Evolutionary conservation across 2,797 vertebrate genomes (phyloP), one percentile per base, ranked within the genome.

Genomic region (Squalus acanthias): DNA sequence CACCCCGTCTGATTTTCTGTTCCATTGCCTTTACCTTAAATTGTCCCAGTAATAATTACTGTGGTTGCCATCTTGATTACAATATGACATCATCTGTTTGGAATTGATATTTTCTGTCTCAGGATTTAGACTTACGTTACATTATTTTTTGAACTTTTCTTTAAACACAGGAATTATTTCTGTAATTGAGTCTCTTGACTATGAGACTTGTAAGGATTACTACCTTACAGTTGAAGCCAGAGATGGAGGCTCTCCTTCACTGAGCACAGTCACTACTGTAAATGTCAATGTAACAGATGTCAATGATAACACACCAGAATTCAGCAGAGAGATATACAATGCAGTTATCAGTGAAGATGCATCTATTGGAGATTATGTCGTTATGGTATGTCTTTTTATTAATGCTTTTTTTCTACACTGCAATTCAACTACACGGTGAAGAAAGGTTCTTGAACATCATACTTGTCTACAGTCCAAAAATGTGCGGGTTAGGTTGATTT

Each of bases 221-320:
- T 99, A 99, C 97, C 98, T 99, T 39, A 99, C 99, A 0, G 98
- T 99, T 91, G 99, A 99, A 97, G 99, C 99, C 3, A 98, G 98
- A 96, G 99, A 99, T 13, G 99, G 99, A 0, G 99, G 99, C 1
- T 98, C 97, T 0, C 99, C 99, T 0, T 98, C 99, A 1, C 98
- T 99, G 87, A 99, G 98, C 0, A 98, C 99, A 0, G 97, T 99
- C 4, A 98, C 99, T 0, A 99, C 99, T 0, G 98, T 99, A 82
- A 99, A 99, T 96, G 98, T 99, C 96, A 99, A 99, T 20, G 97
- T 99, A 97, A 99, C 99, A 0, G 99, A 99, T 24, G 98, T 99
- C 96, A 99, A 99, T 8, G 99, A 99, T 98, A 99, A 99, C 0
- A 98, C 98, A 0, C 99, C 99, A 0, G 97, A 97, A 88, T 99